Evolutionary conservation across 1,140 invertebrate species (phyloP), one percentile per base, ranked within the genome.

Genomic region (Elymnias hypermnestra): DNA sequence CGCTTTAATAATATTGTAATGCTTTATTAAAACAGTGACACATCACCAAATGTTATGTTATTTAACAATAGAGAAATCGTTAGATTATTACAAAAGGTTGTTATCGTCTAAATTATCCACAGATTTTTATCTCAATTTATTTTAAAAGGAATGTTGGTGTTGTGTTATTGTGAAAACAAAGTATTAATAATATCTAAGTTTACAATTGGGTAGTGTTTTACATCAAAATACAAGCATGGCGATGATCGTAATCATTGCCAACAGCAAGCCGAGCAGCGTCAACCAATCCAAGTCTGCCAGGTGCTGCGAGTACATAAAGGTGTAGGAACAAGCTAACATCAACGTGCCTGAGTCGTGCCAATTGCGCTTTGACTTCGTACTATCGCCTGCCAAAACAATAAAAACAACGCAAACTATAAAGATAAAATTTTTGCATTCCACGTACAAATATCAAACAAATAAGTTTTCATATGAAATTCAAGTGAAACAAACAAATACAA

Each of bases 201-300:
- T 33, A 36, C 15, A 33, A 15, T 14, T 1, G 7, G 18, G 40
- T 41, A 10, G 39, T 33, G 17, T 38, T 21, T 36, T 40, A 45
- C 23, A 38, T 74, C 83, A 89, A 58, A 88, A 69, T 52, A 88
- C 74, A 53, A 91, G 76, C 75, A 90, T 90, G 68, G 89, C 89
- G 75, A 92, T 88, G 57, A 93, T 88, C 53, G 90, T 91, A 64
- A 92, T 88, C 62, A 92, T 86, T 69, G 91, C 91, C 73, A 93
- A 88, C 57, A 92, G 72, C 65, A 93, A 87, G 73, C 91, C 89
- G 63, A 92, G 86, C 63, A 91, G 75, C 64, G 91, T 89, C 72
- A 91, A 83, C 77, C 90, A 87, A 87, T 92, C 91, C 74, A 89
- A 66, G 45, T 88, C 88, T 62, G 87, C 87, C 71, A 91, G 72